A percentile compares a stretch with the other conserved stretches of the same genome.
phyloP scores from a whole-genome alignment of 2,113 vertebrate genomes.

The Alethe castanea region DNA sequence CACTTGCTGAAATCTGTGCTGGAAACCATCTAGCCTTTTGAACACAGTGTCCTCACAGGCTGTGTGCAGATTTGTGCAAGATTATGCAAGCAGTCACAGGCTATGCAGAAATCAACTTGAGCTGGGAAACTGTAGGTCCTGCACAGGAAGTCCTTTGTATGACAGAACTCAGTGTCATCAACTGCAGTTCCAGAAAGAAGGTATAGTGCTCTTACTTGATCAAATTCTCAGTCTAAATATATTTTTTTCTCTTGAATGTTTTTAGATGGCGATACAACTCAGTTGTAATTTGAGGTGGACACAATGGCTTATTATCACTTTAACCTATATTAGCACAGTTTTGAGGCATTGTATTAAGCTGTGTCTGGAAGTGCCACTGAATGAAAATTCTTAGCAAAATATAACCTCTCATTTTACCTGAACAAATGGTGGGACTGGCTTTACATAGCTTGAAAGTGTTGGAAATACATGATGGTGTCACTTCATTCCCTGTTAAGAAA shows the following conservation, averaged over 20 bases:
- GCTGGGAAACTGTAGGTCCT: background rate
- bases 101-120: background rate
- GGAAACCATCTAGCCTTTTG: background rate
- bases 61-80: background rate
- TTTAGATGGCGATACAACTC: background rate
- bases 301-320: background rate
- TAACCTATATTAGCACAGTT: background rate
- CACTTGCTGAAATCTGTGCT: background rate
- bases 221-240: background rate
- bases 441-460: background rate
- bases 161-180: background rate
- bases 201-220: background rate
- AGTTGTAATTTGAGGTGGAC: background rate
- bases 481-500: background rate
- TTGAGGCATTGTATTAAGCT: background rate
- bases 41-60: accelerated
- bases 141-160: accelerated
- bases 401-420: background rate
- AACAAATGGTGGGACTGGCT: background rate
- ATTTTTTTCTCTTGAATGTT: background rate
- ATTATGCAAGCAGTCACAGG: background rate
- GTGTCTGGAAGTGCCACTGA: background rate
- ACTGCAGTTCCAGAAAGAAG: background rate
- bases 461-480: background rate
- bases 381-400: background rate